A percentile compares a stretch with the other conserved stretches of the same genome.
phyloP scores from a whole-genome alignment of 2,888 invertebrate genomes.

The Loripinus fragilis region DNA sequence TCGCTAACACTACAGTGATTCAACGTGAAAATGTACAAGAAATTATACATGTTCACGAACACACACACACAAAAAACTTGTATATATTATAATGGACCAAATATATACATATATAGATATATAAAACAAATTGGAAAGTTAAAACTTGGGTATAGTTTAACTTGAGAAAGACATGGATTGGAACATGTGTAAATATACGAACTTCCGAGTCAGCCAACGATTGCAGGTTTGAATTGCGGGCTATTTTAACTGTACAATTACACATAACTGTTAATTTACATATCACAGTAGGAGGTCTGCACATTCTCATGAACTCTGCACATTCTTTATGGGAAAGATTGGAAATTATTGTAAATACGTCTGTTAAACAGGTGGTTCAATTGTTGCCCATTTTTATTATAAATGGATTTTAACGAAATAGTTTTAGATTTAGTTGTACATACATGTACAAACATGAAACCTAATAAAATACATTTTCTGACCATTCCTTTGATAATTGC shows the following conservation, averaged over 20 bases:
- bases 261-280: conserved; percentile 24
- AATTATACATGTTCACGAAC: conserved; percentile 1
- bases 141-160: conserved; percentile 45
- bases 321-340: not conserved
- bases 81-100: conserved; percentile 10
- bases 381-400: too few species aligned
- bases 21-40: not conserved
- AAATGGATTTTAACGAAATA: too few species aligned
- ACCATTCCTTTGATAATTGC: too few species aligned
- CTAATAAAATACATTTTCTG: too few species aligned
- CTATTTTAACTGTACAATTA: conserved; percentile 11
- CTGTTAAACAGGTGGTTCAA: too few species aligned
- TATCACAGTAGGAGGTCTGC: conserved; percentile 52
- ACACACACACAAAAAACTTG: conserved; percentile 4
- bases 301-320: conserved; percentile 5
- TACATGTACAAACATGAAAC: too few species aligned
- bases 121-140: conserved; percentile 27
- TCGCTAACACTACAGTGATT: not conserved
- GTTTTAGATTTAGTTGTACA: too few species aligned
- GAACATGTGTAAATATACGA: conserved; percentile 38
- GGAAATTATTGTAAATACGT: not conserved
- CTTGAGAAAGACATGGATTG: conserved; percentile 56
- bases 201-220: not conserved
- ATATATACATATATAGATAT: conserved; percentile 16
- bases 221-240: conserved; percentile 4